Evolutionary conservation across 92 coral and sea anemone species (phyloP), one percentile per base, ranked within the genome.

Genomic region (Parazoanthus swiftii): DNA sequence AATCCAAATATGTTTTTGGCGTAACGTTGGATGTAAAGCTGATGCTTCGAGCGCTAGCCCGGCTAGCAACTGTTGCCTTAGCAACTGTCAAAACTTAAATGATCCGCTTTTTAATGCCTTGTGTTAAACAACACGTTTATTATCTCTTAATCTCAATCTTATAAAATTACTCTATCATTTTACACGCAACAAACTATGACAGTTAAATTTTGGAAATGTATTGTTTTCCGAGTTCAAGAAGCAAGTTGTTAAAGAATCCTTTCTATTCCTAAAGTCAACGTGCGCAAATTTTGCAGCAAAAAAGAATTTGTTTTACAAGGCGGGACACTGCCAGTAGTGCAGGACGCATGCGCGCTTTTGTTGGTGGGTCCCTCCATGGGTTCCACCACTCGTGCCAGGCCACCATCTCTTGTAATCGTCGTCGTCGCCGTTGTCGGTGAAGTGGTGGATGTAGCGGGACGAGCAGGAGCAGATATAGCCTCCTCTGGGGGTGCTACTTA

Each of bases 271-370:
- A 18, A 76, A 76, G 11, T 42, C 51, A 76, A 76, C 25, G 3
- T 18, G 39, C 23, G 79, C 43, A 74, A 39, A 2, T 25, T 14
- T 35, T 74, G 8, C 9, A 4, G 2, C 21, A 4, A 0, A n/a
- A 71, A n/a, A 25, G 13, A 20, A 14, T 21, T 76, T 76, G n/a
- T 21, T 16, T 76, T 23, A 76, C 3, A 44, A 21, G 33, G 68
- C 18, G 14, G 87, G 87, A 33, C 87, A 84, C 15, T 84, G 66
- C 87, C 87, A 84, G 87, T 84, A 84, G 39, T 84, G 87, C 38
- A 84, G 25, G 43, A 71, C 48, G 48, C 87, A 84, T 10, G 36
- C 29, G 8, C 86, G 50, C 11, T 81, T 65, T 8, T 48, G 39
- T 8, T 15, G 58, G 18, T 76, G 15, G 6, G 35, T 26, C 7